phyloP scores from a whole-genome alignment of 2,888 invertebrate genomes.

The Sesia bembeciformis region DNA sequence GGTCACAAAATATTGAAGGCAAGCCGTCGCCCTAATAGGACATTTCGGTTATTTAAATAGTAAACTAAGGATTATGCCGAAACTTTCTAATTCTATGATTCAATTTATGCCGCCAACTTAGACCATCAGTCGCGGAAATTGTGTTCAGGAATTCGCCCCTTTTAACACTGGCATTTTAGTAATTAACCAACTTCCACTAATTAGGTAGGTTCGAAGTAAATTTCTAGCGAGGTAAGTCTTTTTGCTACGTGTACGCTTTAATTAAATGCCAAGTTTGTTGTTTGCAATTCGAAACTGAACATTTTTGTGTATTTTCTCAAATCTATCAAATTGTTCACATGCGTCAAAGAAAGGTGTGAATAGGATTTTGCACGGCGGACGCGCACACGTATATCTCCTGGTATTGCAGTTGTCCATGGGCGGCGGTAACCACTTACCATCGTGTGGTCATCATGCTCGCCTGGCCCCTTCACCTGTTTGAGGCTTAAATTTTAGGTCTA shows the following conservation, averaged over 20 bases:
- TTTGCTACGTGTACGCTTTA: slow-evolving; percentile 16
- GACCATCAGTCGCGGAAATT: background rate
- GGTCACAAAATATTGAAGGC: too few relatives aligned
- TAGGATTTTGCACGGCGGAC: too few relatives aligned
- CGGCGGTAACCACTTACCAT: too few relatives aligned
- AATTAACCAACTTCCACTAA: slow-evolving; percentile 14
- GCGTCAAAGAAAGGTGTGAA: too few relatives aligned
- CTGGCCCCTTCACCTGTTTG: too few relatives aligned
- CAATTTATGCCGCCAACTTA: background rate
- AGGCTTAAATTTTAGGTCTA: too few relatives aligned
- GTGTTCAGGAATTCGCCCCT: slow-evolving; percentile 1
- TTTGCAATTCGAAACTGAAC: background rate
- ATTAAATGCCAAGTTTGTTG: slow-evolving; percentile 13
- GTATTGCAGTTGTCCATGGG: too few relatives aligned
- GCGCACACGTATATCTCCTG: too few relatives aligned
- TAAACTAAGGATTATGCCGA: background rate
- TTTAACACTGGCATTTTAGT: slow-evolving; percentile 10
- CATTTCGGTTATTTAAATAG: background rate
- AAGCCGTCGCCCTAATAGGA: background rate
- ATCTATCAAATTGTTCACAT: too few relatives aligned
- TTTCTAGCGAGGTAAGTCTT: slow-evolving; percentile 11
- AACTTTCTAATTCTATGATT: background rate
- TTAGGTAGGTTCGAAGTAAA: slow-evolving; percentile 8
- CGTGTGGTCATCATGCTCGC: too few relatives aligned
- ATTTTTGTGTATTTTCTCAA: too few relatives aligned